Evolutionary conservation across 2,888 invertebrate genomes (phyloP).

Genomic region (Epirrita christyi): DNA sequence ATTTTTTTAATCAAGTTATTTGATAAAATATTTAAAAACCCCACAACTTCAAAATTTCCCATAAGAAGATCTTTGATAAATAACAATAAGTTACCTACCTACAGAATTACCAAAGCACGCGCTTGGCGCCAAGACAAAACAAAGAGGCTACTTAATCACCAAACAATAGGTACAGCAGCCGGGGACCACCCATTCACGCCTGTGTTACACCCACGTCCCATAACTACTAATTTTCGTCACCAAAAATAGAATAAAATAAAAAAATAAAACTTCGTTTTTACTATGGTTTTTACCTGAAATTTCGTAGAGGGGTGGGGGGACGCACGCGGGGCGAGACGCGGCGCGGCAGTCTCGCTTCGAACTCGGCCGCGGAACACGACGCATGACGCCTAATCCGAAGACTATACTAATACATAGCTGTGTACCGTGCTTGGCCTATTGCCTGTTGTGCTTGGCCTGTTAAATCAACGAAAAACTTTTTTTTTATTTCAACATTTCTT

Average conservation of each 20-base stretch:
- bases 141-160: conserved; percentile 23
- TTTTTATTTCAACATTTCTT: no score
- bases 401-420: conserved; percentile 20
- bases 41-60: no score
- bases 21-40: neutral
- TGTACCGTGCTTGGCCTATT: conserved; percentile 51
- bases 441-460: no score
- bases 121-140: conserved; percentile 33
- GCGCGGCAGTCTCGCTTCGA: conserved; percentile 71
- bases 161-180: conserved; percentile 25
- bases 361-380: conserved; percentile 54
- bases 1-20: neutral
- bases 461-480: conserved; percentile 45
- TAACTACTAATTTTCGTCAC: conserved; percentile 34
- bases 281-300: conserved; percentile 73
- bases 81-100: no score
- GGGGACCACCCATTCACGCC: conserved; percentile 38
- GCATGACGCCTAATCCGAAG: conserved; percentile 41
- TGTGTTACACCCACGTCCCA: conserved; percentile 23
- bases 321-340: conserved; percentile 58
- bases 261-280: conserved; percentile 44
- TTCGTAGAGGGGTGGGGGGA: conserved; percentile 57
- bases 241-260: conserved; percentile 39
- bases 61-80: no score
- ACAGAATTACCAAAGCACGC: conserved; percentile 28